Evolutionary conservation across 2,797 vertebrate genomes (phyloP), one percentile per base, ranked within the genome.

Genomic region (Coregonus sp.): DNA sequence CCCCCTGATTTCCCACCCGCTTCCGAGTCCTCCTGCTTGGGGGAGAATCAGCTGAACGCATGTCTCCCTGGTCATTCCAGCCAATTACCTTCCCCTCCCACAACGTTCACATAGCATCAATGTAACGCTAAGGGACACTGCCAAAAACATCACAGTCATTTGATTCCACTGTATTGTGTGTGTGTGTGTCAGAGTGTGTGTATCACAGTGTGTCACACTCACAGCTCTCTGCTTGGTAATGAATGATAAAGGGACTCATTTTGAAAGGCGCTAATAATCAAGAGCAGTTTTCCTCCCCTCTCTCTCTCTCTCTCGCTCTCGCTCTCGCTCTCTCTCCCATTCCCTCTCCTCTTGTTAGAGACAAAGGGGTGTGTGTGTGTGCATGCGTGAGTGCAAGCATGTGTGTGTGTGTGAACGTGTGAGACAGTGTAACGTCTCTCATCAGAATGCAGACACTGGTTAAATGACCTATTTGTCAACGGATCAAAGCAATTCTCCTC

Each of bases 381-480:
- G 25, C 25, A 25, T 15, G 67, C 18, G 67, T 40, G 67, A 1
- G 67, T n/a, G 33, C 4, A 3, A 1, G 67, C 5, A 4, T 67
- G 33, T 69, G 67, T 69, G 67, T 40, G 35, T 18, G 68, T 40
- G 33, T 40, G 35, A 6, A 6, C 50, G 37, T 70, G 68, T 86
- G 77, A 74, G 65, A 78, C 47, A 69, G 61, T 52, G 33, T 70
- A 56, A 56, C 68, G 72, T 85, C 80, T 75, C 16, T 82, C 85
- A 87, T 89, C 91, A 89, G 86, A 87, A 89, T 87, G 78, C 87
- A 91, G 90, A 89, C 89, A 86, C 88, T 80, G 84, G 87, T 83
- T 92, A 91, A 94, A 92, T 92, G 91, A 93, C 92, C 90, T 90
- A 93, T 93, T 93, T 93, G 92, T 93, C 86, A 86, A 89, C 54